Evolutionary conservation across 2,113 vertebrate species (phyloP), one percentile per base, ranked within the genome.

Genomic region (Gadus macrocephalus): DNA sequence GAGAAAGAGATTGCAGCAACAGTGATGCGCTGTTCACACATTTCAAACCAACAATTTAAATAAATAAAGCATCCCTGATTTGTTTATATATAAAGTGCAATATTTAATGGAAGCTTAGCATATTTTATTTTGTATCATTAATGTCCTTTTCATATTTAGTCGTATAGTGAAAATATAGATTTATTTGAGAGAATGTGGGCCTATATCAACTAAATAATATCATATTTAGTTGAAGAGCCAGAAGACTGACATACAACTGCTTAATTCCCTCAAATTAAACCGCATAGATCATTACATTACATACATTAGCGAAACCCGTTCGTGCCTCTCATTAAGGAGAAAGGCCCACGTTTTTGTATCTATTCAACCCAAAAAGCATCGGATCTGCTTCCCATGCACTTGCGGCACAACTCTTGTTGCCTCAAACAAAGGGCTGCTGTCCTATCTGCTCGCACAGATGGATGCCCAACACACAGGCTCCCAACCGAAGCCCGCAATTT

Each of bases 391-490:
- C 56, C 31, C 20, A 53, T 14, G 7, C 6, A 65, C 8, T 61
- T 70, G 2, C 67, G 64, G 4, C 2, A 66, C 67, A 78, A 56
- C 64, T 55, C 53, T 15, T 42, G 72, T 53, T 28, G 71, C 55
- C 42, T 76, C 59, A 67, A 82, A 90, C 85, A 89, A 87, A 89
- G 78, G 78, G 55, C 71, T 75, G 17, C 72, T 86, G 78, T 75
- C 70, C 70, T 71, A 69, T 77, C 59, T 66, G 74, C 70, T 31
- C 76, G 88, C 89, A 87, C 90, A 92, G 89, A 93, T 91, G 90
- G 87, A 84, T 69, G 89, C 85, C 90, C 81, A 83, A 89, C 89
- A 90, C 88, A 89, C 83, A 86, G 35, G 58, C 31, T 73, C 77
- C 79, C 68, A 89, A 90, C 85, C 64, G 86, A 92, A 89, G 80